Evolutionary conservation across 2,797 vertebrate genomes (phyloP), one percentile per base, ranked within the genome.

Genomic region (Leptatherina wallacei): DNA sequence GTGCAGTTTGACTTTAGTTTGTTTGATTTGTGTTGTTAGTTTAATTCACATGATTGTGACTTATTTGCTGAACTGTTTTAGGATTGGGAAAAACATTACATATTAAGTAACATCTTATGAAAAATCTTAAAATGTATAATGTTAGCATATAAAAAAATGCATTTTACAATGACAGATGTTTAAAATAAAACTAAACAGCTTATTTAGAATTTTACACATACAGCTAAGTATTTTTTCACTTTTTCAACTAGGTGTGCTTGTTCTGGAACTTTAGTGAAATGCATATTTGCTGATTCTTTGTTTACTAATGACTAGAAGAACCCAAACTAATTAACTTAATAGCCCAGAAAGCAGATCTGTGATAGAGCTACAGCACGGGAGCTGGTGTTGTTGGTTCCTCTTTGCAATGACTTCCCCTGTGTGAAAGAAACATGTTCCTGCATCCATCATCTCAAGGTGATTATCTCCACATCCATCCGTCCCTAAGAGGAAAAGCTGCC

Each of bases 241-340:
- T 68, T 61, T 57, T 61, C 60, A 73, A 58, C 33, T 66, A 33
- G 0, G 27, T 30, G 70, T 51, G 55, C 47, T 68, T 38, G 65
- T 62, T 69, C 73, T 36, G 24, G 38, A 63, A 69, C 13, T 5
- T 85, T 85, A 87, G 42, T 83, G 63, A 80, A 80, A 77, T 33
- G 62, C 78, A 60, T 64, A 78, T 81, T 69, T 81, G 65, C 78
- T 80, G 38, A 85, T 77, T 89, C 75, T 78, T 85, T 85, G 76
- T 85, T 91, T 86, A 78, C 77, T 86, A 86, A 86, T 87, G 81
- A 83, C 85, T 74, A 85, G 75, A 89, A 75, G 59, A 83, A 73
- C 77, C 80, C 83, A 90, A 83, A 90, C 83, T 86, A 91, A 92
- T 93, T 88, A 89, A 82, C 69, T 40, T 82, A 89, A 89, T 81